phyloP scores from a whole-genome alignment of 2,797 vertebrate genomes.

The Caiman crocodilus region DNA sequence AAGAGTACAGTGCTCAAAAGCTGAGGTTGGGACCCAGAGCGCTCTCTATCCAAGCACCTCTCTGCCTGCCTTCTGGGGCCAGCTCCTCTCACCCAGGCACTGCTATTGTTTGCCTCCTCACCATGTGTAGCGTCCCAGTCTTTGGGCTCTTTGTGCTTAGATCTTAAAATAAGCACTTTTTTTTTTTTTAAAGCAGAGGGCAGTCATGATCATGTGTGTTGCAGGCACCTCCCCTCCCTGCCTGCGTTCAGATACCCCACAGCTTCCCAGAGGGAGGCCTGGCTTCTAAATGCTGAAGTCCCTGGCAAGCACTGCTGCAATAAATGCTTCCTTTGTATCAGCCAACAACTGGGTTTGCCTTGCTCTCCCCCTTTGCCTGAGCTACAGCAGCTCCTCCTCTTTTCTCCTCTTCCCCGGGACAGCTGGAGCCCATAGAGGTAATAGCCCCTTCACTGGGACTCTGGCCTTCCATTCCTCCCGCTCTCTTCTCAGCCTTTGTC shows the following conservation, averaged over 20 bases:
- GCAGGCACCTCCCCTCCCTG: neutral
- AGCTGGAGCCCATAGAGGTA: neutral
- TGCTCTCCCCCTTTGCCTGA: accelerated
- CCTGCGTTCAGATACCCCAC: accelerated
- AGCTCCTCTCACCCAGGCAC: neutral
- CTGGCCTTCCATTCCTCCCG: too few species aligned
- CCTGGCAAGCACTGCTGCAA: accelerated
- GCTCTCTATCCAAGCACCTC: neutral
- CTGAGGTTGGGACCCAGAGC: neutral
- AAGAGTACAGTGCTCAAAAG: neutral
- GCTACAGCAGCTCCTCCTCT: neutral
- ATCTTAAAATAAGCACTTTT: neutral
- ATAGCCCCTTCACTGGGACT: too few species aligned
- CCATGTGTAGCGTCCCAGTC: too few species aligned
- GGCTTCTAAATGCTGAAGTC: accelerated
- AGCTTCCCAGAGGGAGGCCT: neutral
- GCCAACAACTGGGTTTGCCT: accelerated
- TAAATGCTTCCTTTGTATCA: accelerated
- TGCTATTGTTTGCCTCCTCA: neutral
- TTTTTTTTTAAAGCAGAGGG: too few species aligned
- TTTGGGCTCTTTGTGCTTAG: neutral
- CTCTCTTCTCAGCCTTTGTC: too few species aligned
- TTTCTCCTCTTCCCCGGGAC: neutral
- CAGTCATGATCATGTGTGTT: accelerated
- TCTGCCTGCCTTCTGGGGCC: neutral